phyloP scores from a whole-genome alignment of 2,888 invertebrate species.

The Epinotia ramella region DNA sequence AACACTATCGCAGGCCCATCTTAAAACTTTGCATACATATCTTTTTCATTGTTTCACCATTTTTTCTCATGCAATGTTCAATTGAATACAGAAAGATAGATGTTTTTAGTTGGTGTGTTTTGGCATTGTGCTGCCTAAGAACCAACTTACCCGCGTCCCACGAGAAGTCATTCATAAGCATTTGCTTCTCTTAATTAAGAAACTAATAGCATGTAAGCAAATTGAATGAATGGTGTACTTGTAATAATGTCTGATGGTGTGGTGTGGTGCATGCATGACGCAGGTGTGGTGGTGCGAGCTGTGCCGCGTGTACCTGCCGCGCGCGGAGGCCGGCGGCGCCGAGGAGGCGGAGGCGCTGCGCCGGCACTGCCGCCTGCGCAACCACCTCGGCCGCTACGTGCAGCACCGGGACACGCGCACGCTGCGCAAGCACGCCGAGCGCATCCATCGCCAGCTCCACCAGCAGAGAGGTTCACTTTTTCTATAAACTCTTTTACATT shows the following conservation, averaged over 20 bases:
- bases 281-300: slow-evolving; percentile 90
- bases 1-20: too few species aligned
- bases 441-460: slow-evolving; percentile 86
- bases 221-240: background rate
- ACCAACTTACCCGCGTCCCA: too few species aligned
- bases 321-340: slow-evolving; percentile 75
- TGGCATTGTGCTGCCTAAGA: too few species aligned
- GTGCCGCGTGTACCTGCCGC: slow-evolving; percentile 90
- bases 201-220: too few species aligned
- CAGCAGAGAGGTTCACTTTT: slow-evolving; percentile 50
- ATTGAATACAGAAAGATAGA: too few species aligned
- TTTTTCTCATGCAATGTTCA: too few species aligned
- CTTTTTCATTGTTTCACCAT: too few species aligned
- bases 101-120: too few species aligned
- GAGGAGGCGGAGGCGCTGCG: slow-evolving; percentile 87
- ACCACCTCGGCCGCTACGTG: slow-evolving; percentile 91
- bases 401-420: slow-evolving; percentile 91
- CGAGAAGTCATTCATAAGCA: too few species aligned
- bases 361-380: slow-evolving; percentile 90
- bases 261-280: too few species aligned
- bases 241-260: background rate
- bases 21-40: too few species aligned
- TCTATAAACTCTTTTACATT: background rate
- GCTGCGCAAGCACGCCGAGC: slow-evolving; percentile 89
- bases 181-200: too few species aligned